phyloP scores from a whole-genome alignment of 2,113 vertebrate genomes.

The Jaculus jaculus region DNA sequence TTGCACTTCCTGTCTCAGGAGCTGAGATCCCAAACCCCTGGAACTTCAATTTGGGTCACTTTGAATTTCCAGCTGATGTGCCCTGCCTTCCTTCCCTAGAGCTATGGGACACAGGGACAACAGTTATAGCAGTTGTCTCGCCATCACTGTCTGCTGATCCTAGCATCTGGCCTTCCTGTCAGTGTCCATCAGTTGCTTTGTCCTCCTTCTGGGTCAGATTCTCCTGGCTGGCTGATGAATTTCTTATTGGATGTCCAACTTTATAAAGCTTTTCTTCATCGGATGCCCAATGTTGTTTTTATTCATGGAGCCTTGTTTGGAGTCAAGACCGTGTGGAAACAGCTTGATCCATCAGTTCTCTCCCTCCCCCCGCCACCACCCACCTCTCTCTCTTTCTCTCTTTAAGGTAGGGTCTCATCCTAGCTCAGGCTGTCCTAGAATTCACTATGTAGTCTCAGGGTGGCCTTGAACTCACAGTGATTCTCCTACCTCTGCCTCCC shows the following conservation, averaged over 20 bases:
- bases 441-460: too few species aligned
- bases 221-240: not conserved
- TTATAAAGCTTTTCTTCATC: fast-evolving
- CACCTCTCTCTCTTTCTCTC: too few species aligned
- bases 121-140: fast-evolving
- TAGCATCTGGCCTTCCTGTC: fast-evolving
- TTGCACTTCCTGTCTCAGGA: not conserved
- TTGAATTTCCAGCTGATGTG: fast-evolving
- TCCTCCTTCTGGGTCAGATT: not conserved
- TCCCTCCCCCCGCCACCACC: too few species aligned
- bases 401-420: too few species aligned
- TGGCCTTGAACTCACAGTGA: too few species aligned
- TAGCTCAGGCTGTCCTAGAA: too few species aligned
- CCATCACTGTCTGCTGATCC: fast-evolving
- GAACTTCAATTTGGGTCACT: too few species aligned
- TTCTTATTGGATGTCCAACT: not conserved
- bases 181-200: fast-evolving
- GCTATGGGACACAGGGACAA: fast-evolving
- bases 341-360: not conserved
- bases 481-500: too few species aligned
- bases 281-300: not conserved
- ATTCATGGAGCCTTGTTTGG: not conserved
- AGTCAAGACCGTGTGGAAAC: not conserved
- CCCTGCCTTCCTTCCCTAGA: fast-evolving
- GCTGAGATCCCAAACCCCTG: fast-evolving